Evolutionary conservation across 2,113 vertebrate species (phyloP).

Genomic region (Rhombomys opimus): DNA sequence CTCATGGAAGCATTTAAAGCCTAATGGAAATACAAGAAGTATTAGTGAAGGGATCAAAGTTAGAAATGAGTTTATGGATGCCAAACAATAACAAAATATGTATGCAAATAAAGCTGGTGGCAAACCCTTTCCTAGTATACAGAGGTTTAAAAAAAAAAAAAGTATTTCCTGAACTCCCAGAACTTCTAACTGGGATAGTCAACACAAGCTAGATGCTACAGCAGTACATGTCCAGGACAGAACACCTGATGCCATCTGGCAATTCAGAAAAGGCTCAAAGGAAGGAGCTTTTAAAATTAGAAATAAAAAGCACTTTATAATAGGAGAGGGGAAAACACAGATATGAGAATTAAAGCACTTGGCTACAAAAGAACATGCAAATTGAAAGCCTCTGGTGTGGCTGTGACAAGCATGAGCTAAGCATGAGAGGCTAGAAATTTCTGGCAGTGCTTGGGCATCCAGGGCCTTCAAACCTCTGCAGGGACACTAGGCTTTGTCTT

Average conservation of each 20-base stretch:
- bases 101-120: not conserved
- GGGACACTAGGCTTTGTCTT: not conserved
- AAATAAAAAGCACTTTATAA: slow-evolving; percentile 26
- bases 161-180: too few relatives aligned
- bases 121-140: not conserved
- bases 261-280: not conserved
- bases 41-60: not conserved
- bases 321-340: not conserved
- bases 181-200: not conserved
- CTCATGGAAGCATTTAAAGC: not conserved
- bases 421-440: not conserved
- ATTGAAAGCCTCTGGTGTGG: not conserved
- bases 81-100: not conserved
- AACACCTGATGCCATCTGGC: not conserved
- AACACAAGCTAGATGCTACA: not conserved
- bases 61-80: not conserved
- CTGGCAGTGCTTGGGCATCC: not conserved
- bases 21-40: not conserved
- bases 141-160: not conserved
- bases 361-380: not conserved
- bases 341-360: not conserved
- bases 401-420: not conserved
- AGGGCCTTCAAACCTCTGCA: not conserved
- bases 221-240: not conserved
- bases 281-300: not conserved